Conservation (phyloP, 2,888 invertebrate genomes). For the Parthenolecanium corni region DNA sequence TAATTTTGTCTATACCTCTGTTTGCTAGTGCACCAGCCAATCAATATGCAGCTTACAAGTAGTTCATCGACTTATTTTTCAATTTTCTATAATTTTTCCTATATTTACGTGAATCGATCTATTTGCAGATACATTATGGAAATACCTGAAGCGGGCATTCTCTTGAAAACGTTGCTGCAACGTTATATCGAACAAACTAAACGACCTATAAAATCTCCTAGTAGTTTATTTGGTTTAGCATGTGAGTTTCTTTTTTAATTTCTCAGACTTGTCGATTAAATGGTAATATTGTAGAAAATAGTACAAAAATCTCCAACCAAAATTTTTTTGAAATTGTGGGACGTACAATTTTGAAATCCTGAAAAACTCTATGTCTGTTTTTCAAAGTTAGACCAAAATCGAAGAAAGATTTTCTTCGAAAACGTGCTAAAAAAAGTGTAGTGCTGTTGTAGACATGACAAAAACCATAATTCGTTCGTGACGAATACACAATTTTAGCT, state of each 20-base stretch:
- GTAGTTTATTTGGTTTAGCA: conserved; percentile 65
- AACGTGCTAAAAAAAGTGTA: too few species aligned
- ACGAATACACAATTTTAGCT: too few species aligned
- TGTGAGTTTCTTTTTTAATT: conserved; percentile 42
- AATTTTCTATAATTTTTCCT: conserved; percentile 6
- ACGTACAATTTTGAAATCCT: too few species aligned
- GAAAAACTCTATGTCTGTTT: too few species aligned
- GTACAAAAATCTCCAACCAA: too few species aligned
- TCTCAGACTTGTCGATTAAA: too few species aligned
- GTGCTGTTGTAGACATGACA: too few species aligned
- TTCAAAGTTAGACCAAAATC: too few species aligned
- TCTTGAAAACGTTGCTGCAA: conserved; percentile 60
- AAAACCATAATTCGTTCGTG: too few species aligned
- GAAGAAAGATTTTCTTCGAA: too few species aligned
- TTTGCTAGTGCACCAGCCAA: conserved; percentile 58
- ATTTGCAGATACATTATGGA: conserved; percentile 31
- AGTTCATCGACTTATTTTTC: conserved; percentile 30
- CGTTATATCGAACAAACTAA: conserved; percentile 57
- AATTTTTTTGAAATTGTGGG: too few species aligned
- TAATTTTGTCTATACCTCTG: conserved; percentile 79
- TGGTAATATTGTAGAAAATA: too few species aligned
- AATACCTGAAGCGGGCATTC: conserved; percentile 31
- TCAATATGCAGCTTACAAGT: conserved; percentile 59
- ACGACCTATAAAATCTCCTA: conserved; percentile 46
- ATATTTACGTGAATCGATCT: background rate